Evolutionary conservation across 2,113 vertebrate species (phyloP).

Genomic region (Scartelaos histophorus): DNA sequence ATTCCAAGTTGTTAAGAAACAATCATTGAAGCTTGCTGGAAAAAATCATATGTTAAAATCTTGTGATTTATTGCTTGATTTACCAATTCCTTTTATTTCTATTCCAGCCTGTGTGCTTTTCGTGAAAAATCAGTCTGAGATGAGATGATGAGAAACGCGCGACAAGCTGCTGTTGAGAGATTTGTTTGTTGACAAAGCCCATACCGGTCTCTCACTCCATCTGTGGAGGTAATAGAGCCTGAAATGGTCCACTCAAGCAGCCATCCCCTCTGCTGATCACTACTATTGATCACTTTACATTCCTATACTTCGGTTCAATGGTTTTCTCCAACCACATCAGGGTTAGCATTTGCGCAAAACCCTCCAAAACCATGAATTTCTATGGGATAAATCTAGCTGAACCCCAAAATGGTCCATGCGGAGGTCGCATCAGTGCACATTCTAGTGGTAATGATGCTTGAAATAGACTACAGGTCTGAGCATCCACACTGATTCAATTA

Average conservation of each 20-base stretch:
- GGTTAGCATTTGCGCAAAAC: not conserved
- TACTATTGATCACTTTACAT: conserved; percentile 53
- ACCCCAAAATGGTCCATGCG: not conserved
- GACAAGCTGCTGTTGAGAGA: conserved; percentile 7
- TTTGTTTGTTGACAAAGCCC: conserved; percentile 32
- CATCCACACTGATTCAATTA: conserved; percentile 36
- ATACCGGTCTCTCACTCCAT: conserved; percentile 26
- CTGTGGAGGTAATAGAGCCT: conserved; percentile 51
- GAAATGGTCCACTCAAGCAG: conserved; percentile 49
- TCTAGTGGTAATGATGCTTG: conserved; percentile 38
- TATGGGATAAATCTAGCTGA: not conserved
- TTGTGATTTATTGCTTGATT: not conserved
- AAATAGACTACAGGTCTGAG: conserved; percentile 44
- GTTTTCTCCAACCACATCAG: conserved; percentile 15
- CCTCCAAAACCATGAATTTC: not conserved
- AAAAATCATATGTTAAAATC: not conserved
- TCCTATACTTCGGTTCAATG: conserved; percentile 11
- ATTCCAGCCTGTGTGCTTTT: not conserved
- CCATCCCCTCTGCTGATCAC: conserved; percentile 40
- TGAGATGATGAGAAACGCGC: conserved; percentile 12
- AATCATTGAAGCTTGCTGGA: not conserved
- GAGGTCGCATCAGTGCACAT: conserved; percentile 9
- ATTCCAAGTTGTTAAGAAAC: not conserved
- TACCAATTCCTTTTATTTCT: not conserved
- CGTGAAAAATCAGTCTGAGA: not conserved